Evolutionary conservation across 2,797 vertebrate species (phyloP), one percentile per base, ranked within the genome.

Genomic region (Odontamblyopus lacepedii): DNA sequence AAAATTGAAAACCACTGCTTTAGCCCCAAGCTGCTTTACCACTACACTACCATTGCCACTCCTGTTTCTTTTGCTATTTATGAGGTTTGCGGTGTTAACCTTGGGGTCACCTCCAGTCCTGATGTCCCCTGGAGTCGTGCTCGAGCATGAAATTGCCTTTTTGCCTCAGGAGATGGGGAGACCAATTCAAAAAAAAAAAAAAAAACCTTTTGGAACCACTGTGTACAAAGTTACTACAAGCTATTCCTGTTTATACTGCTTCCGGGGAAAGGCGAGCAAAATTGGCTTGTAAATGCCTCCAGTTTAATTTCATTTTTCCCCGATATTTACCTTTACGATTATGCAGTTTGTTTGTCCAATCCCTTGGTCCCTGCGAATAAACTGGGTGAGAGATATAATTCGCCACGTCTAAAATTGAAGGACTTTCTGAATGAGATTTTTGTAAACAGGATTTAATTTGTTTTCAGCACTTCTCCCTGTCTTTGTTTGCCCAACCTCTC

Each of bases 91-190:
- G 63, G 71, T 78, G 76, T 81, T 88, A 83, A 88, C 89, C 83
- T 89, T 86, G 78, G 84, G 83, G 77, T 92, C 86, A 88, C 85
- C 85, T 91, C 87, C 78, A 72, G 70, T 73, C 63, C 62, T 15
- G 51, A 75, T 67, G 81, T 75, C 70, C 82, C 72, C 71, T 59
- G 51, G 86, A 85, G 74, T 81, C 15, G 86, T 86, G 82, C 75
- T 82, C 81, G 83, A 89, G 84, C 89, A 87, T 92, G 89, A 92
- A 92, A 92, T 93, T 90, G 83, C 86, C 82, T 89, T 85, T 67
- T 84, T 81, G 73, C 83, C 82, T 85, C 83, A 61, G 73, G 82
- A 87, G 85, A 87, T 79, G 79, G 23, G 77, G 68, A 69, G 69
- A 74, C 73, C 77, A 79, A 79, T 86, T 87, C 73, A 67, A 70